Base-by-base conservation (phyloP, 2,113 vertebrate genomes). In the Pterocles orientalis region DNA sequence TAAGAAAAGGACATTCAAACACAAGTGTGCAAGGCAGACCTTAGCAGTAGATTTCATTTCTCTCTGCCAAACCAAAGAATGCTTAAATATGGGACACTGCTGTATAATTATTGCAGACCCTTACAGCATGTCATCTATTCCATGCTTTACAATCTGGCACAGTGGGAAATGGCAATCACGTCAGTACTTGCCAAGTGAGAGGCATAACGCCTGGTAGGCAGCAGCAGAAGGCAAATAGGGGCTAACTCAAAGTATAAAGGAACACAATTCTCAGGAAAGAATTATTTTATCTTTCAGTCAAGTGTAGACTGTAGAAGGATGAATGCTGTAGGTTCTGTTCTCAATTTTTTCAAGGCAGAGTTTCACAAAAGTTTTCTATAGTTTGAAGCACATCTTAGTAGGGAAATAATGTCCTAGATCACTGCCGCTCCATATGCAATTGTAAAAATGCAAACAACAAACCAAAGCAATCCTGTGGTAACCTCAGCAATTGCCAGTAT, bases 31-130 rank as follows among this genome's bases (percentile, higher is more conserved):
- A 33, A 91, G 23, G 87, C 47, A 80, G 53, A 82, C 43, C 53
- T 82, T 73, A 88, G 69, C 57, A 61, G 31, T 39, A 87, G n/a
- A 70, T 10, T 75, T 71, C 4, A 50, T 79, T 92, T 89, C 28
- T 90, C 47, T 95, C 68, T 82, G 75, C 90, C 82, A 93, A 47
- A 91, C 84, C 94, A 96, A 95, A 96, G 84, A 95, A 70, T 34
- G 54, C 45, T 81, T 93, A n/a, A 53, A 5, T 73, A 23, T 70
- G 51, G 56, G 51, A 81, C 36, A 41, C 18, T 18, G 43, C 39
- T 76, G 10, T 62, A 21, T 71, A 76, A 70, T 50, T 81, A 61
- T 4, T 76, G 48, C 65, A 82, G 71, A 89, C 39, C 25, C 31
- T 92, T 92, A 14, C 29, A 57, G 53, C 43, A 13, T 71, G 62